These are phyloP conservation scores for Heteractis magnifica DNA, from an alignment of 92 coral and sea anemone genomes.

Conservation along the genomic window DNA sequence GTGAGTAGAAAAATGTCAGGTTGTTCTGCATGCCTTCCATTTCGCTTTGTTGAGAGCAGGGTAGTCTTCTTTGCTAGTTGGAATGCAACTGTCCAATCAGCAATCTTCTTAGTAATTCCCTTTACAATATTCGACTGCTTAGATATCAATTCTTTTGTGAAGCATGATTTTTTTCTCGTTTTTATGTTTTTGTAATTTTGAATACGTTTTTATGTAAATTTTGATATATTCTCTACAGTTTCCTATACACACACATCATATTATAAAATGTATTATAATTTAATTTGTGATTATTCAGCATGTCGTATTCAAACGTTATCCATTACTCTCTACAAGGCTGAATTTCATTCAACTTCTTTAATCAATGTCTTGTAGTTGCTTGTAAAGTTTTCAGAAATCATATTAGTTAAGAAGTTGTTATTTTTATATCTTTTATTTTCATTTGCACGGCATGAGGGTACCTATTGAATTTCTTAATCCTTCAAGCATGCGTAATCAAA, in stretches of 20 bases:
- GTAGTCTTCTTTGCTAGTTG: constrained; percentile 16
- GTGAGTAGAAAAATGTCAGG: constrained; percentile 22
- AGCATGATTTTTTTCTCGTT: neutral
- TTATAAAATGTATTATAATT: no score
- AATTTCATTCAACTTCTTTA: neutral
- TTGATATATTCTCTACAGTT: no score
- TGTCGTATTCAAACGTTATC: no score
- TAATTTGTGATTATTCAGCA: no score
- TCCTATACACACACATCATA: no score
- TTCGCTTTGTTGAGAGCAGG: constrained; percentile 36
- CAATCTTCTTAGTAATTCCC: neutral
- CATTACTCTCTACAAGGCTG: no score
- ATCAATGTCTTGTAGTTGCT: neutral
- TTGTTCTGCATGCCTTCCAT: constrained; percentile 7
- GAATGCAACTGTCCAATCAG: neutral
- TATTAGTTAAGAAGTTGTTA: neutral
- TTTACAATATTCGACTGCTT: neutral
- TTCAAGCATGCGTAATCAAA: neutral
- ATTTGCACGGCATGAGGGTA: neutral
- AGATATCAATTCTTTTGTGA: neutral
- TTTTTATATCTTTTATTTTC: no score
- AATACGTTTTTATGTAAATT: neutral
- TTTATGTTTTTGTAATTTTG: neutral
- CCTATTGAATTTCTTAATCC: neutral
- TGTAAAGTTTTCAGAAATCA: neutral